A percentile compares a stretch with the other conserved stretches of the same genome.
Evolutionary conservation across 2,797 vertebrate species (phyloP).

Genomic region (Bradypodion ventrale): DNA sequence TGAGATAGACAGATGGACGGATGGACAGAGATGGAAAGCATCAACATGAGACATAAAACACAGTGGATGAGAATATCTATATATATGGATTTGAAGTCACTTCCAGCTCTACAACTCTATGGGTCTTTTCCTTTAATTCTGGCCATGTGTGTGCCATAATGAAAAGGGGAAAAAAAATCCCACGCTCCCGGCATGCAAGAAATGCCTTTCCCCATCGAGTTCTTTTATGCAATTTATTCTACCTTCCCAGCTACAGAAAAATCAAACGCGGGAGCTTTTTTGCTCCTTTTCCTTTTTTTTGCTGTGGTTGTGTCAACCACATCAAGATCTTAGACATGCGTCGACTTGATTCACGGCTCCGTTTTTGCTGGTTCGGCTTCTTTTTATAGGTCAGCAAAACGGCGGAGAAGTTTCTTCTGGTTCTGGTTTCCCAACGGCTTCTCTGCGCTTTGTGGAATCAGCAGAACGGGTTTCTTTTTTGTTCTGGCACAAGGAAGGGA

Average conservation of each 20-base stretch:
- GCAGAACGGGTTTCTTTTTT: neutral
- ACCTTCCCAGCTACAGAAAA: neutral
- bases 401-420: neutral
- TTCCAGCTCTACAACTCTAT: too few species aligned
- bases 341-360: rapidly evolving
- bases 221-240: too few species aligned
- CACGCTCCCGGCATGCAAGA: neutral
- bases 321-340: neutral
- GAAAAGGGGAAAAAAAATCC: too few species aligned
- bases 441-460: slow-evolving; percentile 12
- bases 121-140: neutral
- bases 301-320: neutral
- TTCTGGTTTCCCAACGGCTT: rapidly evolving
- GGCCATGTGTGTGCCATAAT: too few species aligned
- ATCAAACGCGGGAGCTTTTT: neutral
- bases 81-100: too few species aligned
- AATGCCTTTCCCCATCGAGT: neutral
- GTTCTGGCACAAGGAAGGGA: slow-evolving; percentile 46
- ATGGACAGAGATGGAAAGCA: neutral
- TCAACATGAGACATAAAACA: too few species aligned
- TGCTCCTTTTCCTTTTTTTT: too few species aligned
- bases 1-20: neutral
- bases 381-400: slow-evolving; percentile 24
- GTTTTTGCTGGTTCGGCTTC: neutral
- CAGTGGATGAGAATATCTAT: too few species aligned